Conservation (phyloP, 2,888 invertebrate species). For the Ischnus inquisitorius region DNA sequence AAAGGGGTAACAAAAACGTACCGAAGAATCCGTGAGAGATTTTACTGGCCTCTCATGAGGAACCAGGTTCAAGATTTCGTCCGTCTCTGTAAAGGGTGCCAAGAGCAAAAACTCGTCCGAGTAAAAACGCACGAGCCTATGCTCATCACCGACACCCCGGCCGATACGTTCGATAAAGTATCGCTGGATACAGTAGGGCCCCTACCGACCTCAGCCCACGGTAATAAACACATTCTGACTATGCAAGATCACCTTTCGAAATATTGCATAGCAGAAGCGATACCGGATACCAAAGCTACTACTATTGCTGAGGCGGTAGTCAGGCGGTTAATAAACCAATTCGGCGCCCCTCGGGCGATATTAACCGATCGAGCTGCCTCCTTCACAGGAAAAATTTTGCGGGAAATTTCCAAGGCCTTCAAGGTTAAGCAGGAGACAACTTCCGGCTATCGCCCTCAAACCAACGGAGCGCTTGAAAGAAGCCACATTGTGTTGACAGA, state of each 20-base stretch:
- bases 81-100: conserved; percentile 61
- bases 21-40: conserved; percentile 42
- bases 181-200: conserved; percentile 47
- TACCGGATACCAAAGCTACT: conserved; percentile 38
- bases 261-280: conserved; percentile 59
- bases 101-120: conserved; percentile 27
- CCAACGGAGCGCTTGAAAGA: conserved; percentile 55
- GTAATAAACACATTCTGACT: conserved; percentile 65
- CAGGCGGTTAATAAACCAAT: conserved; percentile 32
- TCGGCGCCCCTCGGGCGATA: conserved; percentile 57
- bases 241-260: conserved; percentile 65
- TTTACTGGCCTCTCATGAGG: conserved; percentile 65
- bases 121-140: conserved; percentile 63
- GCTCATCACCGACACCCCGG: conserved; percentile 64
- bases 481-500: conserved; percentile 57
- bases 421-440: conserved; percentile 54
- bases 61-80: conserved; percentile 64
- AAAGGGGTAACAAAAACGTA: conserved; percentile 59
- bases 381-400: conserved; percentile 47
- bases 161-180: neutral
- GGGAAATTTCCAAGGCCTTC: conserved; percentile 54
- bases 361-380: conserved; percentile 54
- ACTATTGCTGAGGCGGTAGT: conserved; percentile 62
- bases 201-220: conserved; percentile 53
- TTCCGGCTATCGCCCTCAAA: conserved; percentile 61